Conservation (phyloP, 2,888 invertebrate genomes). For the Diplolepis rosae region DNA sequence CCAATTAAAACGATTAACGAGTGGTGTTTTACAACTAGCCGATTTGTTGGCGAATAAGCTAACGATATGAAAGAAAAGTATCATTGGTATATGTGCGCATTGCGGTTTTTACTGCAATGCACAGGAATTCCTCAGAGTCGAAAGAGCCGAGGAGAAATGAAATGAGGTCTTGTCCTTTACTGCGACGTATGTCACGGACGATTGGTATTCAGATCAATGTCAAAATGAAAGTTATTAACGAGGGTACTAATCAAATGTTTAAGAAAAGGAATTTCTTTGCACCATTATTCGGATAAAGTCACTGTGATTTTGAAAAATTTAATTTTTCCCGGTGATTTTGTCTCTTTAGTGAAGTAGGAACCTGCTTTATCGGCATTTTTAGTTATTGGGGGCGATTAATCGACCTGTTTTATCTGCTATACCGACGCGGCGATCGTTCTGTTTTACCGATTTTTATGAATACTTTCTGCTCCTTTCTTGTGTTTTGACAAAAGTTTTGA, state of each 20-base stretch:
- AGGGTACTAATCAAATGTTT: neutral
- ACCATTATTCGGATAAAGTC: neutral
- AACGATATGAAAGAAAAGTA: slow-evolving; percentile 5
- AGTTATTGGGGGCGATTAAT: neutral
- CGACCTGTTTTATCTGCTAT: neutral
- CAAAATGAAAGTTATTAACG: neutral
- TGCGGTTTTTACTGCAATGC: slow-evolving; percentile 30
- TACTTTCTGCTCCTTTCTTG: no score
- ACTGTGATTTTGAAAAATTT: neutral
- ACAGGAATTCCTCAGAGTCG: slow-evolving; percentile 23
- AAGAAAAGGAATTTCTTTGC: neutral
- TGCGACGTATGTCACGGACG: slow-evolving; percentile 27
- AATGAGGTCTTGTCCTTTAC: slow-evolving; percentile 30
- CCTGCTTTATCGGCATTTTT: neutral
- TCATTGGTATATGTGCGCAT: slow-evolving; percentile 25
- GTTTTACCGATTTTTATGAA: neutral
- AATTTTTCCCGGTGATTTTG: neutral
- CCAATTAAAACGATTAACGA: slow-evolving; percentile 4
- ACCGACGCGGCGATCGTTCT: neutral
- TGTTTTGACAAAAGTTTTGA: no score
- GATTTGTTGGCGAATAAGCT: slow-evolving; percentile 14
- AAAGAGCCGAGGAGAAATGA: slow-evolving; percentile 20
- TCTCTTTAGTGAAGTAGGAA: neutral
- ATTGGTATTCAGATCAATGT: slow-evolving; percentile 25
- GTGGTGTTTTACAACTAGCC: slow-evolving; percentile 1